Percentiles rank a stretch among this genome's conserved stretches.
phyloP scores from a whole-genome alignment of 2,888 invertebrate genomes.

The Trisateles emortualis region DNA sequence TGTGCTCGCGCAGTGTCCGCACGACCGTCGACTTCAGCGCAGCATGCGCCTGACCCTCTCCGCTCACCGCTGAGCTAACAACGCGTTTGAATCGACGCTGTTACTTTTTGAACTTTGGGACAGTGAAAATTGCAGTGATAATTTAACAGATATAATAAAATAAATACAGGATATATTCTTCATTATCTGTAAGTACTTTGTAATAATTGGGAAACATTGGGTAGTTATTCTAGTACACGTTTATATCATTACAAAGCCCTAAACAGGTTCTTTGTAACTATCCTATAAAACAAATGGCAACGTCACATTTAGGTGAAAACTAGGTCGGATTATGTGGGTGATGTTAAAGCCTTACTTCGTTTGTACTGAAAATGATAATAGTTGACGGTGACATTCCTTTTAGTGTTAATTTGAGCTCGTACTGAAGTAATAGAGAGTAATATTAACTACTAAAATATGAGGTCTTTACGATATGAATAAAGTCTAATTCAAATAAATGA shows the following conservation, averaged over 20 bases:
- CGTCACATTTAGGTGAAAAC: constrained; percentile 19
- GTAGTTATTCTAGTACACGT: constrained; percentile 5
- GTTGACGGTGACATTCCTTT: constrained; percentile 9
- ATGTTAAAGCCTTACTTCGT: too few species aligned
- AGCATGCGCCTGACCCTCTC: constrained; percentile 52
- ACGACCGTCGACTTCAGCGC: constrained; percentile 73
- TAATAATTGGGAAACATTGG: constrained; percentile 8
- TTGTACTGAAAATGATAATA: constrained; percentile 16
- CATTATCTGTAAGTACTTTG: constrained; percentile 32
- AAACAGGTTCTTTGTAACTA: constrained; percentile 8
- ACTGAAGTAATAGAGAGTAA: neutral
- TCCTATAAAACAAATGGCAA: constrained; percentile 24
- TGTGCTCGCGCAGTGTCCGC: constrained; percentile 64
- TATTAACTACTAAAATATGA: too few species aligned
- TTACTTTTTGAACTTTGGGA: constrained; percentile 16
- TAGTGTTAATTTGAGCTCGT: constrained; percentile 1
- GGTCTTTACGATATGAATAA: too few species aligned
- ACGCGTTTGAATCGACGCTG: constrained; percentile 39
- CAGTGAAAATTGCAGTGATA: constrained; percentile 38
- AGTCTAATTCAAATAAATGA: too few species aligned
- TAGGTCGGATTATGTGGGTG: constrained; percentile 14
- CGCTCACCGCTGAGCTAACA: constrained; percentile 50
- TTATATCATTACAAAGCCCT: constrained; percentile 6
- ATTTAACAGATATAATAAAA: constrained; percentile 1
- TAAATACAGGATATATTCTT: constrained; percentile 24